phyloP scores from a whole-genome alignment of 2,888 invertebrate genomes.

The Agrochola lota region DNA sequence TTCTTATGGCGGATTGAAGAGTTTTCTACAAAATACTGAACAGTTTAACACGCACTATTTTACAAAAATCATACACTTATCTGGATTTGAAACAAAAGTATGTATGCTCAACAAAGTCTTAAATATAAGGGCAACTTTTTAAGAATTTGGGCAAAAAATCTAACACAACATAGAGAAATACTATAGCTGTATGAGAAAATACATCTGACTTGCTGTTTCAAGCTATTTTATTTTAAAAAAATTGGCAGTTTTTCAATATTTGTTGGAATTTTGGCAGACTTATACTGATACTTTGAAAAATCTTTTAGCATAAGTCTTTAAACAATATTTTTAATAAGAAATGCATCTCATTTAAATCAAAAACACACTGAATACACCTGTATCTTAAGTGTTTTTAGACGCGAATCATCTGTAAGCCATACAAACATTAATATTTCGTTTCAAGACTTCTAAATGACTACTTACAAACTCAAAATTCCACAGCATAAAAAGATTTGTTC shows the following conservation, averaged over 20 bases:
- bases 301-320: too few relatives aligned
- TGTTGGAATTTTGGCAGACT: not conserved
- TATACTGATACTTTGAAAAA: too few relatives aligned
- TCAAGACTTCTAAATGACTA: too few relatives aligned
- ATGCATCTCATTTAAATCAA: too few relatives aligned
- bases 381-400: too few relatives aligned
- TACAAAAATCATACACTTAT: not conserved
- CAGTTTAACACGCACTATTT: not conserved
- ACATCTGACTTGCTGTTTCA: not conserved
- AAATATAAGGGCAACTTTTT: not conserved
- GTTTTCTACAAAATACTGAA: not conserved
- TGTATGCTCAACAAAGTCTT: not conserved
- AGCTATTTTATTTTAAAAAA: not conserved
- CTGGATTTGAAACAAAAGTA: not conserved
- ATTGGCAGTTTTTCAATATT: not conserved
- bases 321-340: too few relatives aligned
- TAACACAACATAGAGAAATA: not conserved
- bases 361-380: not conserved
- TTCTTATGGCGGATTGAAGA: constrained; percentile 70
- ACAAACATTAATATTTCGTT: too few relatives aligned
- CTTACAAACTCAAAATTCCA: not conserved
- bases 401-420: too few relatives aligned
- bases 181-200: not conserved
- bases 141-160: not conserved
- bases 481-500: not conserved